Base-by-base conservation (phyloP, 2,797 vertebrate genomes). In the Lagodon rhomboides region DNA sequence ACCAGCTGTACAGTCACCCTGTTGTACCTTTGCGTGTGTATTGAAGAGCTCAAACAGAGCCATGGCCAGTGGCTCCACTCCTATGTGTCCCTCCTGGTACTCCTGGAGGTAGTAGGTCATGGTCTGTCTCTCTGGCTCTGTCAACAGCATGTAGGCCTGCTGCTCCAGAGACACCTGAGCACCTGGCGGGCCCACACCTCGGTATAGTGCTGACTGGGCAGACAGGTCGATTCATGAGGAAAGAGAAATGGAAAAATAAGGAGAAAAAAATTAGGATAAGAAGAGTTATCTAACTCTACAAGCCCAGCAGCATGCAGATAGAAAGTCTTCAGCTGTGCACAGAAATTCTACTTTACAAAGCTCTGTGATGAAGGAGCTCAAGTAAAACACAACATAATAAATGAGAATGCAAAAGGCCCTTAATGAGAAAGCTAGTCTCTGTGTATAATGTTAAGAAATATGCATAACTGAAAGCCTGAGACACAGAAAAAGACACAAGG, bases 41-140 rank as follows among this genome's bases (percentile, higher is more conserved):
- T 98, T 98, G 92, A 98, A 96, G 55, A 99, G 96, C 91, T 99
- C 97, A 0, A 97, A 98, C 80, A 99, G 94, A 0, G 98, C 98
- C 96, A 97, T 97, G 85, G 95, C 89, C 5, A 99, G 94, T 1
- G 97, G 94, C 49, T 97, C 96, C 69, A 98, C 95, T 0, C 95
- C 91, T 51, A 98, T 94, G 83, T 97, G 95, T 49, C 94, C 94
- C 0, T 96, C 91, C 63, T 96, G 96, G 91, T 99, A 99, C 93
- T 99, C 96, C 7, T 97, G 95, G 73, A 99, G 91, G 93, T 99
- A 99, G 92, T 98, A 99, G 50, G 69, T 93, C 97, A 99, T 96
- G 83, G 98, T 98, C 65, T 96, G 93, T 0, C 95, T 87, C 80
- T 99, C 97, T 11, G 94, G 94, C 4, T 97, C 96, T 0, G 95